Conservation (phyloP, 2,888 invertebrate genomes). For the Heliconius erato region DNA sequence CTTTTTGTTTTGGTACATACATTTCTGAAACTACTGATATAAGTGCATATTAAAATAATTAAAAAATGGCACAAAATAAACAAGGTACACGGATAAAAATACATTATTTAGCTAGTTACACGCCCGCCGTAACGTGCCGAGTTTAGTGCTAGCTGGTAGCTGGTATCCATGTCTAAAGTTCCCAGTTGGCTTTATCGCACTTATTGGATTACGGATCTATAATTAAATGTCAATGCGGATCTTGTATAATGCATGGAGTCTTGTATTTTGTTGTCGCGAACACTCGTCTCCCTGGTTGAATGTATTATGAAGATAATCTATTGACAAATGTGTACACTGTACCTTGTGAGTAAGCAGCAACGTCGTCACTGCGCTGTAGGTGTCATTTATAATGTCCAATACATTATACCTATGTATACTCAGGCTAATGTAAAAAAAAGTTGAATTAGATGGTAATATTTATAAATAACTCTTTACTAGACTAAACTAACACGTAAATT, state of each 20-base stretch:
- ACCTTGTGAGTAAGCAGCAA: not conserved
- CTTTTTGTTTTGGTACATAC: not conserved
- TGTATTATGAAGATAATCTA: too few relatives aligned
- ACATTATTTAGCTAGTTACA: not conserved
- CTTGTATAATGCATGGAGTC: conserved; percentile 29
- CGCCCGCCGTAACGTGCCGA: conserved; percentile 21
- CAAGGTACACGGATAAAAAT: not conserved
- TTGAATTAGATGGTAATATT: not conserved
- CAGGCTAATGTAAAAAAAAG: too few relatives aligned
- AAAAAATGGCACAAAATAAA: not conserved
- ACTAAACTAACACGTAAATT: not conserved
- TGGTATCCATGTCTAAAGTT: conserved; percentile 35
- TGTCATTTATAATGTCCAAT: not conserved
- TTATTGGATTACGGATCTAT: conserved; percentile 33
- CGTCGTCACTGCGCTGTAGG: not conserved
- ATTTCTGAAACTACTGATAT: not conserved
- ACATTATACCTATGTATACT: not conserved
- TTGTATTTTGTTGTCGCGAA: conserved; percentile 24
- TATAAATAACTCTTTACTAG: not conserved
- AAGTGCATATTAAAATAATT: not conserved
- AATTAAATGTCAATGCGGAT: conserved; percentile 24
- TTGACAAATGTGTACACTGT: too few relatives aligned
- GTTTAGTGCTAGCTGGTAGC: conserved; percentile 39
- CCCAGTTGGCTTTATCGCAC: conserved; percentile 31
- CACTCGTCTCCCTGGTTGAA: conserved; percentile 2